Conservation (phyloP, 92 coral and sea anemone genomes). For the Bergia puertoricense region DNA sequence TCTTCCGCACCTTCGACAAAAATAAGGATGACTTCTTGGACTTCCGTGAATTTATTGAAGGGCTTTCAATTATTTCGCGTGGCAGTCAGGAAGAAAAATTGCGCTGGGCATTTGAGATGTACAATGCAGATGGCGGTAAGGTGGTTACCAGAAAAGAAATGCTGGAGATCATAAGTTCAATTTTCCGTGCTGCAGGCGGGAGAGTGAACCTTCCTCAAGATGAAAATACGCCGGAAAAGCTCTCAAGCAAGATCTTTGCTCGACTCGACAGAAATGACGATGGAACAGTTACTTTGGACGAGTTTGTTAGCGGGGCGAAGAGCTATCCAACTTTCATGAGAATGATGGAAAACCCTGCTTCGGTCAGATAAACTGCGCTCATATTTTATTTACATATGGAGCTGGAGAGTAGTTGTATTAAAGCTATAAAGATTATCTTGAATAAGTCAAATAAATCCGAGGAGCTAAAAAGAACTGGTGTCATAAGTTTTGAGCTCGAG, state of each 20-base stretch:
- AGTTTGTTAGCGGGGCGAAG: slow-evolving; percentile 90
- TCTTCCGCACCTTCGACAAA: slow-evolving; percentile 96
- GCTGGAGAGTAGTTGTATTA: not conserved
- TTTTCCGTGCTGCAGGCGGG: slow-evolving; percentile 90
- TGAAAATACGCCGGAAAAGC: slow-evolving; percentile 93
- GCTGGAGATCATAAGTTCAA: slow-evolving; percentile 92
- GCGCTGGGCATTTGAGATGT: slow-evolving; percentile 99
- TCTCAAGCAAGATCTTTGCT: slow-evolving; percentile 90
- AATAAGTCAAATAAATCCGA: not conserved
- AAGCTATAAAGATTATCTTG: not conserved
- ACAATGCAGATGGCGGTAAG: slow-evolving; percentile 91
- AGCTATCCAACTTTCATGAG: slow-evolving; percentile 94
- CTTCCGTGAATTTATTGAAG: slow-evolving; percentile 92
- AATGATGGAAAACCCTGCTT: slow-evolving; percentile 85
- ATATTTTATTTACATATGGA: too few relatives aligned
- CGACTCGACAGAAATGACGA: slow-evolving; percentile 87
- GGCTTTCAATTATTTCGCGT: slow-evolving; percentile 92
- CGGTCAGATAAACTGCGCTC: slow-evolving; percentile 51
- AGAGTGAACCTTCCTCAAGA: slow-evolving; percentile 77
- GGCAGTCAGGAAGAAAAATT: slow-evolving; percentile 91
- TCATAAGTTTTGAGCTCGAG: not conserved
- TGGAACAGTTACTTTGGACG: slow-evolving; percentile 85
- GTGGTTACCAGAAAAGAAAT: slow-evolving; percentile 83
- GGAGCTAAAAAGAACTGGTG: not conserved
- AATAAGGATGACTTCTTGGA: slow-evolving; percentile 96